Conservation (phyloP, 2,113 vertebrate species). For the Girardinichthys multiradiatus region DNA sequence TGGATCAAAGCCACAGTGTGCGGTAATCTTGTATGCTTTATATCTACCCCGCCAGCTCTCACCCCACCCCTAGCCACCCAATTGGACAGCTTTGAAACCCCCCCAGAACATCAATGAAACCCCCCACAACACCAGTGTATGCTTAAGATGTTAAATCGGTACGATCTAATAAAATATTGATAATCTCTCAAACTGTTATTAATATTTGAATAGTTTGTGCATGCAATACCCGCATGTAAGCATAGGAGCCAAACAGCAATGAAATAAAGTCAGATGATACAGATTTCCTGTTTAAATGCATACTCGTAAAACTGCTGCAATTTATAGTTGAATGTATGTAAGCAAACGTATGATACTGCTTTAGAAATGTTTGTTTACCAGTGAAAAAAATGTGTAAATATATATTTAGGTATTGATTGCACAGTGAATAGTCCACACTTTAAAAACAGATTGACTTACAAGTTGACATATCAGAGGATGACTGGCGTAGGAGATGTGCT, state of each 20-base stretch:
- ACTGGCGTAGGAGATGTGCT: too few species aligned
- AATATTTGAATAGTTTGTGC: constrained; percentile 54
- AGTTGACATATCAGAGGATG: too few species aligned
- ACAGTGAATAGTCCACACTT: too few species aligned
- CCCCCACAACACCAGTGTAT: constrained; percentile 30
- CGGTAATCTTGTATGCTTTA: constrained; percentile 17
- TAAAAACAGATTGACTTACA: too few species aligned
- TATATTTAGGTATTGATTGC: not conserved
- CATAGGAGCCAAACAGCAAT: constrained; percentile 21
- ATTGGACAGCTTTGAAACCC: constrained; percentile 18
- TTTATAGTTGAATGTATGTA: not conserved
- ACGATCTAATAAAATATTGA: constrained; percentile 62
- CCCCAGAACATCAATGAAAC: too few species aligned
- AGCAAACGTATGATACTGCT: not conserved
- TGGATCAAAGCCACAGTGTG: constrained; percentile 50
- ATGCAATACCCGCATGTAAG: constrained; percentile 22
- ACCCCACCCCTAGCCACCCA: not conserved
- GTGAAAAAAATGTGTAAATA: not conserved
- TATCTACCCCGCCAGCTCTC: not conserved
- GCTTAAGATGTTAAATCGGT: constrained; percentile 47
- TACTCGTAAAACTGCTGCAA: not conserved
- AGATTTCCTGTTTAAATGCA: not conserved
- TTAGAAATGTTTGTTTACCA: not conserved
- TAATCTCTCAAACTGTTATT: constrained; percentile 41
- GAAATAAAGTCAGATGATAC: not conserved